Percentiles rank a stretch among this genome's conserved stretches.
phyloP scores from a whole-genome alignment of 2,888 invertebrate genomes.

The Tuta absoluta region DNA sequence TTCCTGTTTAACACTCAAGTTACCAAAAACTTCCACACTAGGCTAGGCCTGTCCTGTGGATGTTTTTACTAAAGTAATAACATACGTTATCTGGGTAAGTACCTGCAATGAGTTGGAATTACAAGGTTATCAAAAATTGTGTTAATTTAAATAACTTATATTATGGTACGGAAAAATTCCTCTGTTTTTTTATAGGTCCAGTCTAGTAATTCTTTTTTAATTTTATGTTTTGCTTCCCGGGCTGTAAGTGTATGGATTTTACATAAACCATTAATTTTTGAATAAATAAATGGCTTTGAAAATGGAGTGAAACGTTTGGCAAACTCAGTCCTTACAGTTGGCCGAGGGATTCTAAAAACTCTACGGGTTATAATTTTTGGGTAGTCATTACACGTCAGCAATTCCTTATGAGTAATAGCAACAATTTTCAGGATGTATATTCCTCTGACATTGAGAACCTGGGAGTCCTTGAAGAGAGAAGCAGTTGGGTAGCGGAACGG shows the following conservation, averaged over 20 bases:
- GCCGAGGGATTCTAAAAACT: not conserved
- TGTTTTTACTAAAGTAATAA: not conserved
- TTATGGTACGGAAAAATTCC: not conserved
- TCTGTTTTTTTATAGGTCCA: conserved; percentile 1
- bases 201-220: not conserved
- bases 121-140: no score
- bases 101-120: not conserved
- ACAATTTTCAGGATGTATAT: not conserved
- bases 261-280: not conserved
- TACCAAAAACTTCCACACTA: not conserved
- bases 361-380: not conserved
- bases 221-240: not conserved
- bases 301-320: not conserved
- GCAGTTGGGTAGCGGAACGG: not conserved
- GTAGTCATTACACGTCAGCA: not conserved
- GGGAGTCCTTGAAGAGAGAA: not conserved
- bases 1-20: no score
- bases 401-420: not conserved
- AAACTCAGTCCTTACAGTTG: not conserved
- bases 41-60: not conserved
- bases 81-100: not conserved
- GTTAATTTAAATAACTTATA: no score
- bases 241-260: not conserved
- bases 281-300: not conserved
- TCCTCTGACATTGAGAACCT: not conserved